Base-by-base conservation (phyloP, 1,140 invertebrate genomes). In the Bombus pyrosoma region DNA sequence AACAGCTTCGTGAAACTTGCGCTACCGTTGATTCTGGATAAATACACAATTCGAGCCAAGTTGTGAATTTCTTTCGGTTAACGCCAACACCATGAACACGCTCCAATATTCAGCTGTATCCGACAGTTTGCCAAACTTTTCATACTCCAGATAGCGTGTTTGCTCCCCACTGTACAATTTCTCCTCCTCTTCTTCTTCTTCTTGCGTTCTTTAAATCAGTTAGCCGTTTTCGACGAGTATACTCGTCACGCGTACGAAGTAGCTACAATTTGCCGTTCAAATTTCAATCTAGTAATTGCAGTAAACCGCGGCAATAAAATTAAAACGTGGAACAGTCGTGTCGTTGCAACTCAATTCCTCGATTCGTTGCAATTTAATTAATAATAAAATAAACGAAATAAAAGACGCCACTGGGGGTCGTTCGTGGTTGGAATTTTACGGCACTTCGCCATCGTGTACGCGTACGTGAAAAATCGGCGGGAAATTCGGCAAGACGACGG, bases 1-100 rank as follows among this genome's bases (percentile, higher is more conserved):
- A 88, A 71, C 68, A 71, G 81, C 68, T 72, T 43, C 34, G 66
- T 32, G 64, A 43, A 84, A 84, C 64, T 77, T 84, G 25, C 41
- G 43, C 37, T 25, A 72, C 41, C 28, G 68, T 28, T 39, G 34
- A 28, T 28, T 9, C 10, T 0, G 12, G 28, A 57, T 66, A 79
- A 41, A 59, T 64, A 53, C 28, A 72, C 73, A 66, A 57, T 81
- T 18, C 39, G 34, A 41, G 12, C 53, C 13, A 72, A 82, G 85
- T 37, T 86, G 41, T 64, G 66, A 64, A 82, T 72, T 86, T 86
- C 74, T 87, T 66, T 71, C 53, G 15, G 12, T 13, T 34, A 39
- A 64, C 43, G 9, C 15, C 6, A 10, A 25, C n/a, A 4, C 39
- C 69, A 6, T 4, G 3, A n/a, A 71, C 37, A 1, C 1, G 6